Percentiles rank a stretch among this genome's conserved stretches.
Evolutionary conservation across 2,113 vertebrate genomes (phyloP).

Genomic region (Gambusia holbrooki): DNA sequence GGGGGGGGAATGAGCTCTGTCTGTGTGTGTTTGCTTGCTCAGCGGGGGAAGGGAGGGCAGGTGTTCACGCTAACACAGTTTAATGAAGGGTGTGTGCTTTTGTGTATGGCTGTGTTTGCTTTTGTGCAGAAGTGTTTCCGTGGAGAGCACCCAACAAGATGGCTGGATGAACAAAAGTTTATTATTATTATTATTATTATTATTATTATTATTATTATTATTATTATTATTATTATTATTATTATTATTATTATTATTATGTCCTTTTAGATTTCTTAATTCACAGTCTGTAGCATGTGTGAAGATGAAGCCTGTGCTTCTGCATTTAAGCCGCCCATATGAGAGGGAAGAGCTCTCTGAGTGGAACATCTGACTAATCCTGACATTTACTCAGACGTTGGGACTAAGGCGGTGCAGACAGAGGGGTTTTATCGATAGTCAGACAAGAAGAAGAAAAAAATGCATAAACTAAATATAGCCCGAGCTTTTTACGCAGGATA

Average conservation of each 20-base stretch:
- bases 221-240: constrained; percentile 49
- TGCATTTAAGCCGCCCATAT: constrained; percentile 57
- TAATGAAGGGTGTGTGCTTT: constrained; percentile 60
- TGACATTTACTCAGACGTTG: constrained; percentile 77
- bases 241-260: constrained; percentile 35
- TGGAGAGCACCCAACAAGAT: constrained; percentile 31
- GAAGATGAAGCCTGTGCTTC: constrained; percentile 45
- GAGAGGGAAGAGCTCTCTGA: constrained; percentile 57
- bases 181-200: constrained; percentile 7
- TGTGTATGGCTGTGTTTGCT: constrained; percentile 50
- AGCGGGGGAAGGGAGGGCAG: constrained; percentile 74
- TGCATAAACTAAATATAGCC: constrained; percentile 70
- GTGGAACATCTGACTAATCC: constrained; percentile 75
- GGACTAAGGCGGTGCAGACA: constrained; percentile 64
- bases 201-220: constrained; percentile 43
- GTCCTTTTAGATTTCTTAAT: constrained; percentile 55
- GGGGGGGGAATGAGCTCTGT: constrained; percentile 11
- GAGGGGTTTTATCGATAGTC: constrained; percentile 73
- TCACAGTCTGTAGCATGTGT: constrained; percentile 25
- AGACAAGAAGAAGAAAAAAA: constrained; percentile 58
- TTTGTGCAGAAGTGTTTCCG: constrained; percentile 33
- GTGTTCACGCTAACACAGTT: constrained; percentile 71
- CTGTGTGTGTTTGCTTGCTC: constrained; percentile 54
- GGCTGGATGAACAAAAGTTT: constrained; percentile 34
- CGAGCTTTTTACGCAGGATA: constrained; percentile 51